A percentile compares a stretch with the other conserved stretches of the same genome.
These are phyloP conservation scores for Lasius fuliginosus DNA, from an alignment of 2,888 invertebrate genomes.

Conservation along the genomic window DNA sequence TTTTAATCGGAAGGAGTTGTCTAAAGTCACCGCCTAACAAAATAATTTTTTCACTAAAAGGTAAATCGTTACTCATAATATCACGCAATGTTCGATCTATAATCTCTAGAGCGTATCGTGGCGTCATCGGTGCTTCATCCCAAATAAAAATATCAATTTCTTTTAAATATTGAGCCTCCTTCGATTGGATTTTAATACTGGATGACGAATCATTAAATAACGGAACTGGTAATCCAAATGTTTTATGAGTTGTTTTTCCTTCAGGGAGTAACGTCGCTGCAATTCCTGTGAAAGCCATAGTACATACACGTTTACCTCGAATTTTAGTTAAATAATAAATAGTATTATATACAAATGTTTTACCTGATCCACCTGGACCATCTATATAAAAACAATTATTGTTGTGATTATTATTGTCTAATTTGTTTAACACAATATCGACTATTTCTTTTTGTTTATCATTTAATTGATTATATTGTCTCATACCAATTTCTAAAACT, in stretches of 20 bases:
- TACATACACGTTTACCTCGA: not conserved
- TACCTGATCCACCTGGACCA: too few relatives aligned
- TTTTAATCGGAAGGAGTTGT: not conserved
- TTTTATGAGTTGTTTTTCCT: not conserved
- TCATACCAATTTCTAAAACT: too few relatives aligned
- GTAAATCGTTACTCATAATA: not conserved
- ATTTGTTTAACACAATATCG: too few relatives aligned
- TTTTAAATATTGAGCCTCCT: too few relatives aligned
- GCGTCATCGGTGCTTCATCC: too few relatives aligned
- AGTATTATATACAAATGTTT: too few relatives aligned
- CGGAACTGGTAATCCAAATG: not conserved
- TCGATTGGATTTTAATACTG: not conserved
- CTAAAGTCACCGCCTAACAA: not conserved
- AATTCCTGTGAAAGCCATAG: not conserved
- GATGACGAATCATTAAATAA: constrained; percentile 1
- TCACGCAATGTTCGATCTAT: not conserved
- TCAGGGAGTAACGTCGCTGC: not conserved
- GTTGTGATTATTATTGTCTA: too few relatives aligned
- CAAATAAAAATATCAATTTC: too few relatives aligned
- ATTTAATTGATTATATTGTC: too few relatives aligned
- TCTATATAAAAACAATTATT: too few relatives aligned
- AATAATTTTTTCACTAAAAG: not conserved
- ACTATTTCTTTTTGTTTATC: too few relatives aligned
- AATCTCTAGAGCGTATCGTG: not conserved
- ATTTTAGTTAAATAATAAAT: too few relatives aligned